A percentile compares a stretch with the other conserved stretches of the same genome.
Conservation (phyloP, 2,797 vertebrate species). For the Myiotriccus ornatus region DNA sequence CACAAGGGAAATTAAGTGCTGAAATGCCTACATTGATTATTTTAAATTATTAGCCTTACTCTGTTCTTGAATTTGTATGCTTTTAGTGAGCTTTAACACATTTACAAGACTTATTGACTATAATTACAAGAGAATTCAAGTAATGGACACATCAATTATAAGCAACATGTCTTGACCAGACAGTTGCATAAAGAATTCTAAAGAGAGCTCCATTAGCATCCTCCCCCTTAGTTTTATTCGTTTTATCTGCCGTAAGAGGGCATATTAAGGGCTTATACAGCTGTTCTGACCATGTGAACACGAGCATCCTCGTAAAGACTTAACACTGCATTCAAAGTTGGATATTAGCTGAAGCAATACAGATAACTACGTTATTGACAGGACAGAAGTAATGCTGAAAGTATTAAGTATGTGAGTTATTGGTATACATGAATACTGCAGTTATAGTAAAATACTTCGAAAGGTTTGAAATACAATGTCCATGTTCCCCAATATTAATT, state of each 20-base stretch:
- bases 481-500: background rate
- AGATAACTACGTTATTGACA: slow-evolving; percentile 12
- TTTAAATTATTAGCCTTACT: slow-evolving; percentile 99
- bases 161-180: slow-evolving; percentile 97
- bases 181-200: slow-evolving; percentile 98
- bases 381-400: slow-evolving; percentile 1
- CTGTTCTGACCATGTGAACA: slow-evolving; percentile 66
- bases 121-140: slow-evolving; percentile 99
- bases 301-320: slow-evolving; percentile 37
- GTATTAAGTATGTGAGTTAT: slow-evolving; percentile 22
- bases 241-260: slow-evolving; percentile 78
- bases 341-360: slow-evolving; percentile 22
- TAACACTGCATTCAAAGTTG: slow-evolving; percentile 16
- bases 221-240: slow-evolving; percentile 82
- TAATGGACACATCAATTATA: slow-evolving; percentile 99
- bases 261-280: slow-evolving; percentile 75
- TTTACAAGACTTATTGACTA: slow-evolving; percentile 99
- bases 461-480: slow-evolving; percentile 47
- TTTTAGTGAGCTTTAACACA: slow-evolving; percentile 99
- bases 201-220: slow-evolving; percentile 95
- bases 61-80: slow-evolving; percentile 99
- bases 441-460: background rate
- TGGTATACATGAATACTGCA: background rate
- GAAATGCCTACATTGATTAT: slow-evolving; percentile 99
- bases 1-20: slow-evolving; percentile 99